These are phyloP conservation scores for Aptenodytes forsteri DNA, from an alignment of 2,113 vertebrate genomes.

Conservation along the genomic window DNA sequence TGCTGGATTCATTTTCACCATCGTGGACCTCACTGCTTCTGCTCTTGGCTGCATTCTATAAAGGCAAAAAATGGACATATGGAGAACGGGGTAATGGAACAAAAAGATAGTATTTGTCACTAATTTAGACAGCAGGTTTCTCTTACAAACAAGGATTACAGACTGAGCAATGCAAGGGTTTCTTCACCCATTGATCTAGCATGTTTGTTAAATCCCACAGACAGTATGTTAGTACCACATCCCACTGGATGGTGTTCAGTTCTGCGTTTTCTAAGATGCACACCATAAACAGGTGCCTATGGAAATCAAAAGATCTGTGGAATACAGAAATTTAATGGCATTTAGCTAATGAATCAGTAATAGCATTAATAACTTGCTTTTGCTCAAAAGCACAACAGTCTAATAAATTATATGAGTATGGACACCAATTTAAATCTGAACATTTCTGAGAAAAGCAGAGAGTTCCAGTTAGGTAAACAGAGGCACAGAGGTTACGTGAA, in stretches of 20 bases:
- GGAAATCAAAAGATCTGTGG: background rate
- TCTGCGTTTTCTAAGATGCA: fast-evolving
- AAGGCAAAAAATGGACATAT: background rate
- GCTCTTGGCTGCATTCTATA: background rate
- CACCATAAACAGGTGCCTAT: background rate
- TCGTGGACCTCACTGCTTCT: background rate
- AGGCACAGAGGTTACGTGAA: background rate
- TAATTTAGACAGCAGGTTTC: background rate
- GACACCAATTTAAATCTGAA: background rate
- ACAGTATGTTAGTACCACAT: background rate
- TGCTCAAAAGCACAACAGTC: background rate
- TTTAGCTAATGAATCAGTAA: background rate
- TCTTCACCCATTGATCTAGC: background rate
- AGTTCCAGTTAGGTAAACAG: background rate
- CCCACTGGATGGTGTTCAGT: background rate
- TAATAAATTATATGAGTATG: background rate
- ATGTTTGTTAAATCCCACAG: background rate
- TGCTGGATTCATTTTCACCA: background rate
- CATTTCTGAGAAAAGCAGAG: background rate
- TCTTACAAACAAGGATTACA: background rate
- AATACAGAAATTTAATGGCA: background rate
- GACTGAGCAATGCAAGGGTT: background rate
- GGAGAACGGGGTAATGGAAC: background rate
- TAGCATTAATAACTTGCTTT: background rate
- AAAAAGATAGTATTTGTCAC: background rate